A percentile compares a stretch with the other conserved stretches of the same genome.
Conservation (phyloP, 2,797 vertebrate genomes). For the Sebastes steindachneri region DNA sequence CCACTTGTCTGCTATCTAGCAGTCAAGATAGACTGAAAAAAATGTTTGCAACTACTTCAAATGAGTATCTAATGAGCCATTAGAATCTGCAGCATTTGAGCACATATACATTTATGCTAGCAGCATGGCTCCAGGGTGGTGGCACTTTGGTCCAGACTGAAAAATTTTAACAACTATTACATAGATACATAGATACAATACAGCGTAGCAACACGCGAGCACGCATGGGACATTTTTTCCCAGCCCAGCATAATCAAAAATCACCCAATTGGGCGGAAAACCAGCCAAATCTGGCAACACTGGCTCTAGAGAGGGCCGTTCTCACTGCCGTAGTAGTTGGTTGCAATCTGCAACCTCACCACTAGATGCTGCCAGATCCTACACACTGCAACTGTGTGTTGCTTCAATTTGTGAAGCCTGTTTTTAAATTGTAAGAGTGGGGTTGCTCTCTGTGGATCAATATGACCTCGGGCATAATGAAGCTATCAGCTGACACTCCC, state of each 20-base stretch:
- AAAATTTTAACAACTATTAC: background rate
- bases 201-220: too few relatives aligned
- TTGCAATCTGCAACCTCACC: too few relatives aligned
- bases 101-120: background rate
- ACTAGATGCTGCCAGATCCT: too few relatives aligned
- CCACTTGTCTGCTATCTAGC: background rate
- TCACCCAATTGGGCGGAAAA: too few relatives aligned
- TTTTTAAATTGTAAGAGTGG: background rate
- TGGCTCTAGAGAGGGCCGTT: too few relatives aligned
- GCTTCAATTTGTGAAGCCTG: background rate
- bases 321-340: too few relatives aligned
- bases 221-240: too few relatives aligned
- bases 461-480: slow-evolving; percentile 42
- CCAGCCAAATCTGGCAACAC: too few relatives aligned
- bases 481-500: slow-evolving; percentile 46
- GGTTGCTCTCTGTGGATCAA: slow-evolving; percentile 9
- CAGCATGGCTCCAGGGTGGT: background rate
- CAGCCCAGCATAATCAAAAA: too few relatives aligned
- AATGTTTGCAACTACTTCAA: background rate
- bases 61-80: background rate
- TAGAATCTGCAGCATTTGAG: background rate
- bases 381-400: background rate
- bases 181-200: too few relatives aligned
- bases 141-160: background rate
- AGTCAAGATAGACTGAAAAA: background rate